Base-by-base conservation (phyloP, 64 coral and sea anemone genomes). In the Platygyra sinensis region DNA sequence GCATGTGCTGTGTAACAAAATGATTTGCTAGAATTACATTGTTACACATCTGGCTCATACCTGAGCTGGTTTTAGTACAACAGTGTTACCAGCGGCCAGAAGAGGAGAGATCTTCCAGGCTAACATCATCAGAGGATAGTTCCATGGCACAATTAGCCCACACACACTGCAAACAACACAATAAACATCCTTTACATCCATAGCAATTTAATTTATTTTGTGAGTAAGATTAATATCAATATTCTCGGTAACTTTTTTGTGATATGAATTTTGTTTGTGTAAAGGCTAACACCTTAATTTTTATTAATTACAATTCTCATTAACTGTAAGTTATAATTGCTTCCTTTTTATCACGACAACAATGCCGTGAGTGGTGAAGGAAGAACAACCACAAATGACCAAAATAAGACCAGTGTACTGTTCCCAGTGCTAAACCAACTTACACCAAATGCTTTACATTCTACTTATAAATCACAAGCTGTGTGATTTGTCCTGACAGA, bases 41-140 rank as follows among this genome's bases (percentile, higher is more conserved):
- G 2, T 76, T 22, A 8, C 8, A 17, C 14, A 25, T 24, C 10
- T 60, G 18, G 11, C 0, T 33, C 16, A 33, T 80, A 98, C 96
- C 94, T 98, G 96, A 2, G 96, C 96, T 52, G 96, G 96, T 91
- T 98, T 98, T 15, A 98, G 87, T 11, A 98, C 91, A 27, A 98
- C 96, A 8, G 96, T 98, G 65, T 98, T 98, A 0, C 96, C 96
- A 71, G 96, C 96, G 69, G 96, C 96, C 10, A 98, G 74, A 2
- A 99, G 89, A 33, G 97, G 97, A 24, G 86, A 87, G 38, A 99
- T 99, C 71, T 99, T 99, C 97, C 97, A 99, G 0, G 97, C 97
- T 19, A 99, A 79, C 97, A 99, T 99, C 97, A 99, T 99, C 30
- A 99, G 79, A 2, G 97, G 97, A 78, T 99, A 99, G 80, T 99